Conservation (phyloP, 2,113 vertebrate species). For the Petromus typicus region DNA sequence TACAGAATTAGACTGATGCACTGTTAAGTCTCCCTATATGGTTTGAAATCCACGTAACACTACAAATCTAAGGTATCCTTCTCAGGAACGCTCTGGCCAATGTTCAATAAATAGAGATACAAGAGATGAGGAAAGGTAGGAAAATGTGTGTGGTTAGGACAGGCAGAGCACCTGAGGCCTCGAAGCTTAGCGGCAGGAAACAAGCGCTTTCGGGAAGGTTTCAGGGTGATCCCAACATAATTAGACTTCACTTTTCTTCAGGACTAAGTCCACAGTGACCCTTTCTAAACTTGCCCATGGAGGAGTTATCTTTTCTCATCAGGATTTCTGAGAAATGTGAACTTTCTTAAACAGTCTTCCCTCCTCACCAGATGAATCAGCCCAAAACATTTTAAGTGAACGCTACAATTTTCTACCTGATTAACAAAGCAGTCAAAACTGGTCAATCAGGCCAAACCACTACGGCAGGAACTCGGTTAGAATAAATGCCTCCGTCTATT, state of each 20-base stretch:
- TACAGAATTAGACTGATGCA: not conserved
- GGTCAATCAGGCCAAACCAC: slow-evolving; percentile 59
- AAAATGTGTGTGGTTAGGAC: not conserved
- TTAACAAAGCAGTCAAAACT: slow-evolving; percentile 42
- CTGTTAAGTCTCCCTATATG: not conserved
- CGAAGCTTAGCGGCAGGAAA: not conserved
- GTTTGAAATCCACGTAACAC: not conserved
- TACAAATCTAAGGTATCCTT: not conserved
- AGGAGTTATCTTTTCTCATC: not conserved
- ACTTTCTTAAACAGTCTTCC: slow-evolving; percentile 24
- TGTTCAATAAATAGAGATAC: not conserved
- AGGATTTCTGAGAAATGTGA: slow-evolving; percentile 26
- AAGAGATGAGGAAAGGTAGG: not conserved
- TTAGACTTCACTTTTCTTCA: not conserved
- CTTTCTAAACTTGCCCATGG: not conserved
- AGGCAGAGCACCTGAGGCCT: not conserved
- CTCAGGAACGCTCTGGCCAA: slow-evolving; percentile 26
- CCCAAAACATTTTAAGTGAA: not conserved
- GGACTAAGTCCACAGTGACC: not conserved
- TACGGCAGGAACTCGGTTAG: not conserved
- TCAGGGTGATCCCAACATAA: not conserved
- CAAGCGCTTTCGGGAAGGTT: not conserved
- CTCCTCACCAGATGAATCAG: slow-evolving; percentile 31
- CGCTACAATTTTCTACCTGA: not conserved
- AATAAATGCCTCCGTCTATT: not conserved